Evolutionary conservation across 2,113 vertebrate species (phyloP), one percentile per base, ranked within the genome.

Genomic region (Chaetodon auriga): DNA sequence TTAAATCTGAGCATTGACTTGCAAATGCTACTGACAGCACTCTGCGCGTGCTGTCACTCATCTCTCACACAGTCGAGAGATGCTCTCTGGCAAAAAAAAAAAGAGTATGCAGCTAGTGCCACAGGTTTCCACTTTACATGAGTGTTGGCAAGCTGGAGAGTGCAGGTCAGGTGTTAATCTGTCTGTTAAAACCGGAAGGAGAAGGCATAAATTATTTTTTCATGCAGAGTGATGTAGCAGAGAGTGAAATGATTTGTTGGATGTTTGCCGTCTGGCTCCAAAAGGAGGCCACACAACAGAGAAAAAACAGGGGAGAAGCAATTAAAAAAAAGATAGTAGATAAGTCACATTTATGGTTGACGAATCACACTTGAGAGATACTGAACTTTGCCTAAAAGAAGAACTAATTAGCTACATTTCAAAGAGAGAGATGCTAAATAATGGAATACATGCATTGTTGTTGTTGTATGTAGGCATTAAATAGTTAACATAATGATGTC

Each of bases 1-100:
- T 92, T 90, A 86, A 87, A 90, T 89, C 79, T 82, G 65, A 89
- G 85, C 78, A 91, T 88, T 93, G 89, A 92, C 88, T 93, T 92
- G 91, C 90, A 92, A 92, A 92, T 92, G 77, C 85, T 74, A 69
- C 85, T 82, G 75, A 87, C 83, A 90, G 89, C 74, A 58, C 90
- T 84, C 76, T 54, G 80, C 62, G 12, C 63, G 70, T 15, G 76
- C 92, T 83, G 92, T 92, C 93, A 93, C 78, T 92, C 91, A 92
- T 89, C 77, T 66, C 77, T 66, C 82, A 55, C 83, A 87, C 78
- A n/a, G 81, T 6, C 0, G 23, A 75, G 73, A 18, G 90, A 90
- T 63, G 63, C 80, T 85, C 18, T 66, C 25, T 45, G 72, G 82
- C 58, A 49, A 75, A 73, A 41, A 75, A 73, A 75, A 73, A 41